These are phyloP conservation scores for Parauchenoglanis punctatus DNA, from an alignment of 2,797 vertebrate species.

Conservation along the genomic window DNA sequence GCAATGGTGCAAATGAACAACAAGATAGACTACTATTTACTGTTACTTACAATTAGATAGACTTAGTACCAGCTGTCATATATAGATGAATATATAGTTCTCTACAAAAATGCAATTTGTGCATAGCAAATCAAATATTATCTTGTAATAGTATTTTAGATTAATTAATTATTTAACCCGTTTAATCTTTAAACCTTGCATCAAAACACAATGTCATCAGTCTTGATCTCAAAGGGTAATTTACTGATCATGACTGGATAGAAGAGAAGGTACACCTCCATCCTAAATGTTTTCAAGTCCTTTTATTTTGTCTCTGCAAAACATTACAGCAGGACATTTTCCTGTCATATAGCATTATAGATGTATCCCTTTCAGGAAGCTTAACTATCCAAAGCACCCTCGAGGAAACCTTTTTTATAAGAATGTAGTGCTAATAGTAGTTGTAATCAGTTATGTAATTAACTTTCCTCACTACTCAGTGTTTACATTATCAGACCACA, in stretches of 20 bases:
- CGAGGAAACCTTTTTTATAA: not conserved
- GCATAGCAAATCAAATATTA: not conserved
- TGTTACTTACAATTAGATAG: not conserved
- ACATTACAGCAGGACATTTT: not conserved
- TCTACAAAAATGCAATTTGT: not conserved
- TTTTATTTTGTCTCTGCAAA: not conserved
- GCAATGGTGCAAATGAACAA: not conserved
- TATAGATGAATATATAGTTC: not conserved
- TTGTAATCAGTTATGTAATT: constrained; percentile 19
- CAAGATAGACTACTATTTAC: too few relatives aligned
- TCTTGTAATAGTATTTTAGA: not conserved
- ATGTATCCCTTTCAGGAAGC: not conserved
- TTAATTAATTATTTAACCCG: not conserved
- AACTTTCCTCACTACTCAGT: constrained; percentile 2
- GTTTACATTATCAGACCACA: constrained; percentile 30
- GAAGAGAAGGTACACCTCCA: not conserved
- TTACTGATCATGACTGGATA: not conserved
- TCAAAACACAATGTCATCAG: not conserved
- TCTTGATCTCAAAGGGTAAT: not conserved
- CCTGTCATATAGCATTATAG: not conserved
- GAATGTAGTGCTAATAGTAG: not conserved
- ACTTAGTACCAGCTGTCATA: not conserved
- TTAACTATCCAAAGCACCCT: not conserved
- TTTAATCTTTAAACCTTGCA: not conserved
- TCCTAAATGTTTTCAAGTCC: not conserved